phyloP scores from a whole-genome alignment of 2,888 invertebrate species.

The Drosophila maculinotata region DNA sequence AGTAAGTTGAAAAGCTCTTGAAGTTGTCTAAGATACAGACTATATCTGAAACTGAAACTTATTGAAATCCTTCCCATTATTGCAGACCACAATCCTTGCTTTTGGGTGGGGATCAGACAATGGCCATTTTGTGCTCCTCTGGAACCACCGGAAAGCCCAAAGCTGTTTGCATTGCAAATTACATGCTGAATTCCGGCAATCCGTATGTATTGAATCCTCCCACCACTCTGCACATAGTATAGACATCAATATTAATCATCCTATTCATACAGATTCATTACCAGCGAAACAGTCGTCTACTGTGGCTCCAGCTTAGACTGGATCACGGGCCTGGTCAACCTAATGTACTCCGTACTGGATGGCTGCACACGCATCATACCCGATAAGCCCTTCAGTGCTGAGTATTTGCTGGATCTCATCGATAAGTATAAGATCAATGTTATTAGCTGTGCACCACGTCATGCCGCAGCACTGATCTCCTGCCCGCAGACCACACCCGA shows the following conservation, averaged over 20 bases:
- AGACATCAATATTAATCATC: background rate
- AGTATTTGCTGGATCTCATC: conserved; percentile 58
- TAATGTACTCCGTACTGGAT: conserved; percentile 29
- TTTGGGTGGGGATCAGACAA: conserved; percentile 54
- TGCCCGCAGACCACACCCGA: conserved; percentile 40
- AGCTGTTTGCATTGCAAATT: conserved; percentile 63
- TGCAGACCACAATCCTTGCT: conserved; percentile 47
- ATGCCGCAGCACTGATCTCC: conserved; percentile 42
- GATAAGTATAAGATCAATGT: conserved; percentile 58
- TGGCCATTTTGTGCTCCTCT: conserved; percentile 71
- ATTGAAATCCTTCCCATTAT: background rate
- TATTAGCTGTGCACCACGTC: conserved; percentile 50
- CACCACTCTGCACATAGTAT: accelerated
- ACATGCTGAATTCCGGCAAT: conserved; percentile 18
- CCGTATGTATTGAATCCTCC: background rate
- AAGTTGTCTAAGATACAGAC: no score
- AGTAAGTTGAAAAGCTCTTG: conserved; percentile 43
- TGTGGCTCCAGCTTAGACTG: conserved; percentile 64
- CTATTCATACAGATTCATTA: conserved; percentile 1
- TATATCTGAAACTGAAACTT: background rate
- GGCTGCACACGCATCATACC: conserved; percentile 67
- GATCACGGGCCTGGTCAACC: conserved; percentile 50
- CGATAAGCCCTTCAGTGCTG: conserved; percentile 52
- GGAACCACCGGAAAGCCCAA: conserved; percentile 76
- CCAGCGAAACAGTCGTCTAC: conserved; percentile 37